Base-by-base conservation (phyloP, 2,888 invertebrate species). In the Esperia sulphurella region DNA sequence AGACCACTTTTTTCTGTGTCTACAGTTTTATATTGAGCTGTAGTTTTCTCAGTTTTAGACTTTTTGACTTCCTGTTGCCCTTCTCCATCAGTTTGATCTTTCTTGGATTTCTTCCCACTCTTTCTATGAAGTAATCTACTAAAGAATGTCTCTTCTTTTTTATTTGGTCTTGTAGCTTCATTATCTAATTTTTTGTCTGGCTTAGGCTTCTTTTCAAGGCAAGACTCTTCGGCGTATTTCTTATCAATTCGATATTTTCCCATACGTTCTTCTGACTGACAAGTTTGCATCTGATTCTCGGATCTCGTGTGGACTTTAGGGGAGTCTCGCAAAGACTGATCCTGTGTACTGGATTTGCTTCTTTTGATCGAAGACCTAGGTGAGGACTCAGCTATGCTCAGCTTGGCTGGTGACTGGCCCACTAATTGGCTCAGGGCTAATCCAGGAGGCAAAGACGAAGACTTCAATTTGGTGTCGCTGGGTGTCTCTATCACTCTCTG, bases 61-160 rank as follows among this genome's bases (percentile, higher is more conserved):
- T 84, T 79, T 55, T 82, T 90, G 2, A 80, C 69, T 46, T 88
- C 89, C 43, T 79, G 76, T 45, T 81, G 79, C 31, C 77, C 71
- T 33, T 85, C 90, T 12, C 83, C 84, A 38, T 87, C 87, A 0
- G 76, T 79, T 50, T 79, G 83, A 33, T 91, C 91, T 50, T 91
- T 89, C 59, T 93, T 92, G 52, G 93, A 92, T 72, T 94, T 94
- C 68, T 94, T 94, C 30, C 93, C 94, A 48, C 94, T 94, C 62
- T 93, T 92, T 58, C 94, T 90, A 38, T 93, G 87, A 40, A 94
- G 88, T 46, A 95, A 76, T 54, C 94, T 90, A 49, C 93, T 93
- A 68, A 95, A 92, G 72, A 93, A 92, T 54, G 91, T 88, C 69
- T 91, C 82, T 68, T 92, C 90, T 71, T 91, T 87, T 77, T 93